Conservation (phyloP, 92 coral and sea anemone genomes). For the Bergia puertoricense region DNA sequence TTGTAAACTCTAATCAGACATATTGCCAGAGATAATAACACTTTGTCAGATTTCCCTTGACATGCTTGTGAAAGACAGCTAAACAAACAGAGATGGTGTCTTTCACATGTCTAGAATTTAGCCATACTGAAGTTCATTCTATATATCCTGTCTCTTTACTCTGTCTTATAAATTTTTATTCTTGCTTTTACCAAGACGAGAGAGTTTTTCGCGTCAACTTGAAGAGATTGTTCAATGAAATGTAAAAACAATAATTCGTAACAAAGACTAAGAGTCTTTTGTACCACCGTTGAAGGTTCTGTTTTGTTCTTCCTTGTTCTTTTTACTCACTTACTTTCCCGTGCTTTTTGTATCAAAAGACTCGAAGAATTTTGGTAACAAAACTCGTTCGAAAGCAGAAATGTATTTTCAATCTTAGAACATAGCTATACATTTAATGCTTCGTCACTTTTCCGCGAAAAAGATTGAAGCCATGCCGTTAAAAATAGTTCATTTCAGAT, state of each 20-base stretch:
- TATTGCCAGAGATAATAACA: not conserved
- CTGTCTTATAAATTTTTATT: not conserved
- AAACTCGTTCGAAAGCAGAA: not conserved
- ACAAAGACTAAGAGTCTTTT: not conserved
- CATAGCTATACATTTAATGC: not conserved
- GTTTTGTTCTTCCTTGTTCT: not conserved
- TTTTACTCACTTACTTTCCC: too few species aligned
- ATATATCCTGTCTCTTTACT: not conserved
- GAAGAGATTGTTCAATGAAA: not conserved
- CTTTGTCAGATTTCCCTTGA: constrained; percentile 1
- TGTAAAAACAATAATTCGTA: too few species aligned
- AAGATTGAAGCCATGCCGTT: not conserved
- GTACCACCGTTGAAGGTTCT: not conserved
- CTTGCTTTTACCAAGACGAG: not conserved
- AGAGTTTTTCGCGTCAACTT: not conserved
- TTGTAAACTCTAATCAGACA: not conserved
- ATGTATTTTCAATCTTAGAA: too few species aligned
- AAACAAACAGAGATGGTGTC: constrained; percentile 18
- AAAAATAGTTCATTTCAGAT: not conserved
- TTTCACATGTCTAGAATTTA: not conserved
- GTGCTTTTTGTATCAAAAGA: not conserved
- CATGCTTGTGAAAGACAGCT: constrained; percentile 18
- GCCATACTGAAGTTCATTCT: not conserved
- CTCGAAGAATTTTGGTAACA: not conserved
- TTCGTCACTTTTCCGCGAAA: not conserved